Evolutionary conservation across 2,888 invertebrate species (phyloP).

Genomic region (Microdon myrmicae): DNA sequence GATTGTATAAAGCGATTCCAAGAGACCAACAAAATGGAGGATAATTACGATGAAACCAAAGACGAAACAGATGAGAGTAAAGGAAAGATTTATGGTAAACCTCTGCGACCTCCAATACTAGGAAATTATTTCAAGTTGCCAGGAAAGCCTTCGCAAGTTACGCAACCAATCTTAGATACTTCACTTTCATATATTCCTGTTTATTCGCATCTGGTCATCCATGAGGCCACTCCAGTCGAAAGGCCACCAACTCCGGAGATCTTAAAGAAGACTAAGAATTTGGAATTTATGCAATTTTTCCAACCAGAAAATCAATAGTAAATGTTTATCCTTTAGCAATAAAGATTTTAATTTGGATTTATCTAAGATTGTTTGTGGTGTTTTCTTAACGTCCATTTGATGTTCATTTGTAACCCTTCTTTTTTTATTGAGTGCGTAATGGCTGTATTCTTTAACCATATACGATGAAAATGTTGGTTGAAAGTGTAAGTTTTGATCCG

Average conservation of each 20-base stretch:
- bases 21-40: conserved; percentile 31
- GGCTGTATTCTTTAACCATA: conserved; percentile 3
- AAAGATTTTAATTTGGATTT: too few species aligned
- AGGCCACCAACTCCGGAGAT: conserved; percentile 70
- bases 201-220: conserved; percentile 75
- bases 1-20: conserved; percentile 27
- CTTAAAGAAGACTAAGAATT: conserved; percentile 65
- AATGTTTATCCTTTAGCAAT: too few species aligned
- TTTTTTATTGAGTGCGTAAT: neutral
- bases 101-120: conserved; percentile 70
- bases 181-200: conserved; percentile 75
- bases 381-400: too few species aligned
- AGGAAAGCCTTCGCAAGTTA: conserved; percentile 61
- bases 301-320: conserved; percentile 36
- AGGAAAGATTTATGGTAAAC: conserved; percentile 68
- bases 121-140: conserved; percentile 72
- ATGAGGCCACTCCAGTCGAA: conserved; percentile 70
- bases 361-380: neutral
- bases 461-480: too few species aligned
- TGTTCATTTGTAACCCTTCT: too few species aligned
- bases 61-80: conserved; percentile 38
- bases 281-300: conserved; percentile 60
- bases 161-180: conserved; percentile 71
- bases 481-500: too few species aligned
- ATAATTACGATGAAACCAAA: conserved; percentile 55